phyloP scores from a whole-genome alignment of 2,113 vertebrate genomes.

The Corythoichthys intestinalis region DNA sequence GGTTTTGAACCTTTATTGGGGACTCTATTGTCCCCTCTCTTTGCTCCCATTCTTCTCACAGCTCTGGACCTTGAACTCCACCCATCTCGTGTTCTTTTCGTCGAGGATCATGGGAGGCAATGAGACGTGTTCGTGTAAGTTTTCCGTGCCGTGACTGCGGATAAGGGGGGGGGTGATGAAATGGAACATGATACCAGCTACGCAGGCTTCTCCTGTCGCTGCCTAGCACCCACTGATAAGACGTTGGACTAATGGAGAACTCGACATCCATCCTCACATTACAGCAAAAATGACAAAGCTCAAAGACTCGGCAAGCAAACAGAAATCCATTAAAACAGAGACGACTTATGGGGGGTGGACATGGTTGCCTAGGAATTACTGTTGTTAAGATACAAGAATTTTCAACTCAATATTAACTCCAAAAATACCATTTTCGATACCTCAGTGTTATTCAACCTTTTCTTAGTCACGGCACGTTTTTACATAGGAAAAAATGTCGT shows the following conservation, averaged over 20 bases:
- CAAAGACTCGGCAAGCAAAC: conserved; percentile 49
- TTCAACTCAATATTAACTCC: too few relatives aligned
- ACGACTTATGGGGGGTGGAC: conserved; percentile 16
- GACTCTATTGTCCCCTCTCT: conserved; percentile 53
- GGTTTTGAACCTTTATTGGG: conserved; percentile 48
- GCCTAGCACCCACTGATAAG: conserved; percentile 29
- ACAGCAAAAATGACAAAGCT: conserved; percentile 37
- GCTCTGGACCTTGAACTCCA: conserved; percentile 54
- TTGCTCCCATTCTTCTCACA: conserved; percentile 41
- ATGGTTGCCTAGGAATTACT: conserved; percentile 60
- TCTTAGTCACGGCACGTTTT: too few relatives aligned
- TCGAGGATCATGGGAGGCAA: background rate
- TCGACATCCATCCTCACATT: conserved; percentile 32
- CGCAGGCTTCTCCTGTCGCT: conserved; percentile 15
- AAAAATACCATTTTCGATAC: too few relatives aligned
- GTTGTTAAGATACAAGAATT: too few relatives aligned
- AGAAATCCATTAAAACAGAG: conserved; percentile 43
- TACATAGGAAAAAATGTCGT: too few relatives aligned
- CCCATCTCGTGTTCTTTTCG: conserved; percentile 59
- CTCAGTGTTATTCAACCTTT: too few relatives aligned
- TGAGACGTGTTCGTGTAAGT: background rate
- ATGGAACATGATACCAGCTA: conserved; percentile 25
- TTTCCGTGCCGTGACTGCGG: conserved; percentile 3
- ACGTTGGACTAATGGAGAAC: conserved; percentile 43
- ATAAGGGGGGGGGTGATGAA: background rate